Base-by-base conservation (phyloP, 1,140 invertebrate genomes). In the Ptiloglossa arizonensis region DNA sequence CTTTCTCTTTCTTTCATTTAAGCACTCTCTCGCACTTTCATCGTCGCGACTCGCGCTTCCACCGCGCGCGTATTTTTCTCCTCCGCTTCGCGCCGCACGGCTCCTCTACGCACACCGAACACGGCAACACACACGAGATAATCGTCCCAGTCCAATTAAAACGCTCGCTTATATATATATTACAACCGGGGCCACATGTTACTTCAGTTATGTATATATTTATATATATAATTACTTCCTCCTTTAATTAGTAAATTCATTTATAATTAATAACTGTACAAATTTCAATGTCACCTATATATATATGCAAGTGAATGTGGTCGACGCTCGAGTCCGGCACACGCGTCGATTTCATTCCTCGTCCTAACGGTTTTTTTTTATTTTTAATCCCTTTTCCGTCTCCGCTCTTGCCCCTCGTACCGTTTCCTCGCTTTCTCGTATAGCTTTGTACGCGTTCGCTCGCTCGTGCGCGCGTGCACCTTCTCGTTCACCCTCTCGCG, bases 221-320 rank as follows among this genome's bases (percentile, higher is more conserved):
- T 86, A 83, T 88, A 86, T 89, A 88, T 90, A 90, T 91, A 89
- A 82, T 90, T 91, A 89, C 85, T 88, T 90, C 80, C 89, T 88
- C 87, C 87, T 90, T 91, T 91, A 91, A 87, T 91, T 89, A 90
- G 87, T 91, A 90, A 91, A 90, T 90, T 92, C 88, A 91, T 91
- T 91, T 91, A 91, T 91, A 91, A 87, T 91, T 91, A 92, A 92
- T 90, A 92, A 92, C 91, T 93, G 91, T 93, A 93, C 91, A 93
- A 92, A 92, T 93, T 92, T 87, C 86, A 91, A 93, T 92, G 91
- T 93, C 86, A 90, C 91, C 91, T 92, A 92, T 91, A 76, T 81
- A 82, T 91, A 89, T 89, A 88, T 89, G 87, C 87, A 90, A 87
- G 86, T 89, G 88, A 90, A 90, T 88, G 73, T 38, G 87, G 70